Base-by-base conservation (phyloP, 1,140 invertebrate genomes). In the Ceratitis capitata region DNA sequence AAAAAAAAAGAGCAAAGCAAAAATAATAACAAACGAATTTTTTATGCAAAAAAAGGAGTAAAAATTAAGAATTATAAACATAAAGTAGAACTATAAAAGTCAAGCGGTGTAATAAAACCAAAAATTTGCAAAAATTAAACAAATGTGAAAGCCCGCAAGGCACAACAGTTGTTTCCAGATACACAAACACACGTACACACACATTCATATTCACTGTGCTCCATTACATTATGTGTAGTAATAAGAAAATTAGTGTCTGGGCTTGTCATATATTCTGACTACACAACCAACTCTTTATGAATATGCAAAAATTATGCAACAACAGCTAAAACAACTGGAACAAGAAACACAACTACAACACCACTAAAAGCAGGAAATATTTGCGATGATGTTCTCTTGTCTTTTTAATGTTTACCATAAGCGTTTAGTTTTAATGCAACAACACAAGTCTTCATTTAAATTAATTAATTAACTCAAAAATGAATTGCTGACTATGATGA, bases 261-360 rank as follows among this genome's bases (percentile, higher is more conserved):
- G 39, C 9, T 32, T 78, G 69, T 35, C 69, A 47, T 78, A n/a
- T n/a, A n/a, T n/a, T n/a, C n/a, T n/a, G n/a, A n/a, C n/a, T n/a
- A n/a, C n/a, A n/a, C n/a, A n/a, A n/a, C n/a, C n/a, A 78, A 26
- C n/a, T 78, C 45, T 78, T 78, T 78, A 45, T 78, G 35, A n/a
- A 39, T 69, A 69, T 69, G 64, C 35, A 42, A 69, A 69, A 56
- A 69, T 78, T 78, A 0, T 47, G 5, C 69, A 47, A 78, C 69
- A 42, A 42, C 39, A 51, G n/a, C 49, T 47, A 9, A 35, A 47
- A 78, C 69, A 42, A 42, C 39, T 19, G n/a, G 14, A 56, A 56
- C 51, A 23, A 56, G 19, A 19, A 23, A 23, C 2, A 9, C 1
- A 3, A 12, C 10, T 19, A 53, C 51, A 7, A 56, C n/a, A n/a